Base-by-base conservation (phyloP, 2,888 invertebrate species). In the Allolobophora icterica region DNA sequence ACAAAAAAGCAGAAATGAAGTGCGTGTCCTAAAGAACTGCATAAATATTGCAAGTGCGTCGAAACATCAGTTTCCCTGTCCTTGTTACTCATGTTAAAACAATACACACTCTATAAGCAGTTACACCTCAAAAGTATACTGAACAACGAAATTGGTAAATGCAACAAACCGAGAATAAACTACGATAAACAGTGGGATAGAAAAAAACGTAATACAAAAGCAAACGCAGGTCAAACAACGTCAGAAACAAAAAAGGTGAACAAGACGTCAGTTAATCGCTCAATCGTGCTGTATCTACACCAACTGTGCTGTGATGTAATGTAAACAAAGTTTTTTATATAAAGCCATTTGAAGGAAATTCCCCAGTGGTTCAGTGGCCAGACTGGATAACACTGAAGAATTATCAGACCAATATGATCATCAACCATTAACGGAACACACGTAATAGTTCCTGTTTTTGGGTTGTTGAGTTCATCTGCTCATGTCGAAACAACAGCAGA, bases 151-250 rank as follows among this genome's bases (percentile, higher is more conserved):
- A 71, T n/a, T n/a, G 71, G n/a, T 71, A 71, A 71, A 71, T 71
- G 71, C n/a, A 71, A 71, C 71, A 71, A 71, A 71, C 30, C n/a
- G 71, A n/a, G 30, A 71, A 71, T 71, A 71, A 71, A 71, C 71
- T 71, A 71, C 71, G 30, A 71, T 71, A 71, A 71, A 71, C 71
- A 71, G 71, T 71, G 71, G 30, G 71, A 71, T 71, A 24, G 11
- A 71, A n/a, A 71, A n/a, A 71, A 30, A n/a, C n/a, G n/a, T 1
- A 4, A 71, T 71, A 71, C 30, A 30, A 71, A 71, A 71, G 71
- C 71, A n/a, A 71, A 71, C 71, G 8, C n/a, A n/a, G n/a, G 30
- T 71, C 30, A 11, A 71, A 71, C 71, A 71, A 71, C 71, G n/a
- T 52, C 52, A 24, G 24, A 24, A 5, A 52, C 52, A 71, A 71